These are phyloP conservation scores for Agrochola lota DNA, from an alignment of 2,888 invertebrate species.

Conservation along the genomic window DNA sequence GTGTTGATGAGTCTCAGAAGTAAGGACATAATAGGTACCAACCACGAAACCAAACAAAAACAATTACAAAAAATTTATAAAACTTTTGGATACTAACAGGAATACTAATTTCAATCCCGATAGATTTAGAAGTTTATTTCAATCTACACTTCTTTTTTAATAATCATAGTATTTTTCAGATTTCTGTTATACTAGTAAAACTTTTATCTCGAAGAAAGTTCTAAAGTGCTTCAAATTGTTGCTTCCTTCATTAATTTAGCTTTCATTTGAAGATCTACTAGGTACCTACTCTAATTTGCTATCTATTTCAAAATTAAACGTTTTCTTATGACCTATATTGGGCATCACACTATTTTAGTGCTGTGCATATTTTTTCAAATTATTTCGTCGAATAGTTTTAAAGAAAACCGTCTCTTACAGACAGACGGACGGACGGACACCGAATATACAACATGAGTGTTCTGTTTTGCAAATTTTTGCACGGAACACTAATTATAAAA, in stretches of 20 bases:
- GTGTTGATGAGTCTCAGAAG: background rate
- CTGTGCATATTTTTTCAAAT: background rate
- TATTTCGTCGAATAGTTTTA: background rate
- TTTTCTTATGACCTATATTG: background rate
- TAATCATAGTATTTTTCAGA: background rate
- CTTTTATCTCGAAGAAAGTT: background rate
- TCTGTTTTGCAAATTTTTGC: slow-evolving; percentile 2
- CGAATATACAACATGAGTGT: background rate
- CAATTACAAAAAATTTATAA: no score
- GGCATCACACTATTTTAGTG: background rate
- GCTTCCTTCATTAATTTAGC: background rate
- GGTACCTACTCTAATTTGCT: background rate
- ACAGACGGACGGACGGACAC: background rate
- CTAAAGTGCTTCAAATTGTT: background rate
- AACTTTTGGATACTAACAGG: background rate
- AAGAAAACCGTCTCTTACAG: background rate
- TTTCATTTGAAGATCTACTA: background rate
- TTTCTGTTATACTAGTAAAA: background rate
- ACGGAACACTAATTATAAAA: slow-evolving; percentile 51
- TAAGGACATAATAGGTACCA: background rate
- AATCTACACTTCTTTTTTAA: background rate
- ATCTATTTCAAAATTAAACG: background rate
- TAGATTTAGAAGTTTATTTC: background rate
- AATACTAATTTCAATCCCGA: background rate
- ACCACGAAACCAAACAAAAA: background rate